These are phyloP conservation scores for Telmatochromis sp. DNA, from an alignment of 2,113 vertebrate genomes.

Conservation along the genomic window DNA sequence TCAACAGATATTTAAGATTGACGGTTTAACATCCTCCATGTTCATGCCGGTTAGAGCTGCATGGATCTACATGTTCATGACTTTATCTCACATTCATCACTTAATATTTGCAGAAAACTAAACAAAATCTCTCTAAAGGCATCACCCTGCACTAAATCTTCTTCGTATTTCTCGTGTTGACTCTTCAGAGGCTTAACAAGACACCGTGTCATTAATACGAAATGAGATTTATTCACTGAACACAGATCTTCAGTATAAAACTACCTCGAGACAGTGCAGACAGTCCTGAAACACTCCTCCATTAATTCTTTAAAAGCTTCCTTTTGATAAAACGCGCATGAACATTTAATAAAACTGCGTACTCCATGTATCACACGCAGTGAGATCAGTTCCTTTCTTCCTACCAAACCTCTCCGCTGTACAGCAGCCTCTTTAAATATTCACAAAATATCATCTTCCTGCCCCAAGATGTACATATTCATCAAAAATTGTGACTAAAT, in stretches of 20 bases:
- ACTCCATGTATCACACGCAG: not conserved
- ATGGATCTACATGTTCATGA: not conserved
- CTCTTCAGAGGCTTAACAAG: not conserved
- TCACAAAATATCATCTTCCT: not conserved
- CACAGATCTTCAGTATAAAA: not conserved
- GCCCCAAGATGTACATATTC: not conserved
- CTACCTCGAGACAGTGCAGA: not conserved
- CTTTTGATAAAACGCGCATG: not conserved
- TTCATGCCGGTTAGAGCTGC: fast-evolving
- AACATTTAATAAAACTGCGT: not conserved
- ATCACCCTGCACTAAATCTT: not conserved
- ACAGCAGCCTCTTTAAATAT: not conserved
- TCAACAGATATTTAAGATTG: not conserved
- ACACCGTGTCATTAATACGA: not conserved
- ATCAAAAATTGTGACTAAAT: not conserved
- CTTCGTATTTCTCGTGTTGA: fast-evolving
- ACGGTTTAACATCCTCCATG: fast-evolving
- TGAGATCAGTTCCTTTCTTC: not conserved
- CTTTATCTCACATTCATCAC: not conserved
- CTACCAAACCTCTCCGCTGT: not conserved
- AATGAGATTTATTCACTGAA: not conserved
- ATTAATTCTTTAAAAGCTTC: not conserved
- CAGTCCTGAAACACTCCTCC: not conserved
- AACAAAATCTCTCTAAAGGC: not conserved
- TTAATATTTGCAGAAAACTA: not conserved